A percentile compares a stretch with the other conserved stretches of the same genome.
Conservation (phyloP, 2,113 vertebrate species). For the Eptatretus burgeri region DNA sequence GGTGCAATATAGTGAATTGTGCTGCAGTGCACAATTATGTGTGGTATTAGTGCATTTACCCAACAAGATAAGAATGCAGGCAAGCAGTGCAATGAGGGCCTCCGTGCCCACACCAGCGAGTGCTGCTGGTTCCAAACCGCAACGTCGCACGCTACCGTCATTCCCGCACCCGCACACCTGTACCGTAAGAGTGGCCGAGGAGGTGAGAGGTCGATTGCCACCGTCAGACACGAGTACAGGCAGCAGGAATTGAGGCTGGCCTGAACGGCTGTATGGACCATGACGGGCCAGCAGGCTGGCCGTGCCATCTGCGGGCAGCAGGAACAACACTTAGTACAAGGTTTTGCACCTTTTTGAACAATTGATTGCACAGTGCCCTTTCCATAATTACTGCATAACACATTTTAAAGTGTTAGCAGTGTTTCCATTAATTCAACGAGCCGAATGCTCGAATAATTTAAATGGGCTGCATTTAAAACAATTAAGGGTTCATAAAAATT, state of each 20-base stretch:
- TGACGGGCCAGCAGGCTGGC: constrained; percentile 2
- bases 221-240: constrained; percentile 1
- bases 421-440: too few species aligned
- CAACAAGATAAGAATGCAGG: constrained; percentile 4
- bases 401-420: too few species aligned
- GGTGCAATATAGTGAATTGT: too few species aligned
- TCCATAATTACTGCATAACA: too few species aligned
- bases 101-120: constrained; percentile 1
- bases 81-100: constrained; percentile 4
- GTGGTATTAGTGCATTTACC: neutral
- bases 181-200: neutral
- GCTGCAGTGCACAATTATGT: too few species aligned
- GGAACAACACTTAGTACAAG: neutral
- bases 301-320: constrained; percentile 1
- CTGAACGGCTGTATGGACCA: neutral
- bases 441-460: too few species aligned
- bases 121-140: neutral
- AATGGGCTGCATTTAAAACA: too few species aligned
- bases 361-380: too few species aligned
- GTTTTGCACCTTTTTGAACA: too few species aligned
- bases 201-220: neutral
- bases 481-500: too few species aligned
- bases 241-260: neutral
- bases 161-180: neutral
- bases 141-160: neutral